Percentiles rank a stretch among this genome's conserved stretches.
phyloP scores from a whole-genome alignment of 2,888 invertebrate species.

The Pegoplata infirma region DNA sequence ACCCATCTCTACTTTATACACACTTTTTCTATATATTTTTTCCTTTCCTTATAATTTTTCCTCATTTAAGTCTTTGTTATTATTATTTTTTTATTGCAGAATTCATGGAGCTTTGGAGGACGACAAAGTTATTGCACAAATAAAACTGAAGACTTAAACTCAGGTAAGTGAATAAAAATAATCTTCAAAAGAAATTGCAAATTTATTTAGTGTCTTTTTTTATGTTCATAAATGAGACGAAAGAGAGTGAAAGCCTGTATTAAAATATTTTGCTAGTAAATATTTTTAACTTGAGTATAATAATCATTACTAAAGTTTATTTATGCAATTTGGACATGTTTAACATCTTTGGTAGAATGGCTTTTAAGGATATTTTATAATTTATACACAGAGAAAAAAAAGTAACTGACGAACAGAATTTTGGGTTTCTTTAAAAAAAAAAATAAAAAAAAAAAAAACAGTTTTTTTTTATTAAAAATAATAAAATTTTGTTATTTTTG shows the following conservation, averaged over 20 bases:
- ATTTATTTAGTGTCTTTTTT: background rate
- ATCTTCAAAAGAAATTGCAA: background rate
- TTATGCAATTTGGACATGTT: background rate
- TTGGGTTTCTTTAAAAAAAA: too few species aligned
- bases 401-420: too few species aligned
- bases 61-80: too few species aligned
- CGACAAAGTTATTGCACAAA: constrained; percentile 76
- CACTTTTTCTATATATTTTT: constrained; percentile 18
- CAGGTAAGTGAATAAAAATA: constrained; percentile 62
- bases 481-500: too few species aligned
- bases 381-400: too few species aligned
- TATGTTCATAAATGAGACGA: background rate
- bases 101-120: constrained; percentile 83
- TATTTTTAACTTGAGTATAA: background rate
- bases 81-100: constrained; percentile 78
- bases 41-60: background rate
- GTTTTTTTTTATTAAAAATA: too few species aligned
- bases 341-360: too few species aligned
- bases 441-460: too few species aligned
- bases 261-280: background rate
- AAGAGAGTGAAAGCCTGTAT: background rate
- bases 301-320: background rate
- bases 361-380: too few species aligned
- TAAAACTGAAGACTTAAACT: constrained; percentile 70
- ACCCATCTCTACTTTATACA: constrained; percentile 6